Percentiles rank a stretch among this genome's conserved stretches.
Conservation (phyloP, 2,113 vertebrate genomes). For the Mastomys coucha region DNA sequence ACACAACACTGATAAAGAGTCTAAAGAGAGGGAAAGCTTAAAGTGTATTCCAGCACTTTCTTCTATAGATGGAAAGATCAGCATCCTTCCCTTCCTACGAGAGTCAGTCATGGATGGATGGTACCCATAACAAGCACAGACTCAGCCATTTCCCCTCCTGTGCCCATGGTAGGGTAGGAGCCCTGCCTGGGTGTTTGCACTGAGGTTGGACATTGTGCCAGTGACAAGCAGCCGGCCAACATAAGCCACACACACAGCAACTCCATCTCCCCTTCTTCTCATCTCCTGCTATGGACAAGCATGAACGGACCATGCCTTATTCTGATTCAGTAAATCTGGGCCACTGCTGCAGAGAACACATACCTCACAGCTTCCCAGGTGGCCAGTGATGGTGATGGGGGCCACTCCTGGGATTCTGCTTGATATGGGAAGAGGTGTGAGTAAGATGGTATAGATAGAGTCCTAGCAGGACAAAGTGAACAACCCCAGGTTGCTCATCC, state of each 20-base stretch:
- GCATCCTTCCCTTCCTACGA: neutral
- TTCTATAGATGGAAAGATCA: neutral
- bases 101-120: rapidly evolving
- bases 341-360: neutral
- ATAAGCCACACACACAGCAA: rapidly evolving
- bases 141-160: neutral
- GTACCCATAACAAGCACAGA: no score
- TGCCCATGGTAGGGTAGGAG: no score
- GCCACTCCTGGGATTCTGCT: neutral
- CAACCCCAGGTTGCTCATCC: slow-evolving; percentile 86
- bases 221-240: neutral
- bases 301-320: rapidly evolving
- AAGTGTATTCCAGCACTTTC: neutral
- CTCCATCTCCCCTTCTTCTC: neutral
- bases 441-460: no score
- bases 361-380: neutral
- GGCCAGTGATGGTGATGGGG: rapidly evolving
- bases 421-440: rapidly evolving
- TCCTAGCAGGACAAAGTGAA: slow-evolving; percentile 82
- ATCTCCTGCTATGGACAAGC: rapidly evolving
- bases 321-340: neutral
- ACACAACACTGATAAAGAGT: neutral
- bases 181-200: neutral
- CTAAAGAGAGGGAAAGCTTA: neutral
- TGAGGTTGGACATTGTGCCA: no score